Conservation (phyloP, 2,888 invertebrate genomes). For the Omphaloscelis lunosa region DNA sequence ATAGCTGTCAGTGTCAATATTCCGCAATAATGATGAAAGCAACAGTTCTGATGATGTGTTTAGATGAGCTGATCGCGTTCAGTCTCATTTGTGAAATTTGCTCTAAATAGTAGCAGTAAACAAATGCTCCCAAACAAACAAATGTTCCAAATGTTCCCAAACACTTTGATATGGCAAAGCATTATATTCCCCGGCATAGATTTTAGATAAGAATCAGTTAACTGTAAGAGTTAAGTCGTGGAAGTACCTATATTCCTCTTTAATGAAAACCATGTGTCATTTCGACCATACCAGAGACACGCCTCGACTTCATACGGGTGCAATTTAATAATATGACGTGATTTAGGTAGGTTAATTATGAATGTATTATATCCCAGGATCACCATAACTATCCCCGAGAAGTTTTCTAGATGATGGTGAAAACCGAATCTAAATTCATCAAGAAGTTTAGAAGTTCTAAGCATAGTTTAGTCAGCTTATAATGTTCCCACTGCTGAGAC, state of each 20-base stretch:
- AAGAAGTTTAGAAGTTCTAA: neutral
- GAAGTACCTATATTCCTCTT: slow-evolving; percentile 3
- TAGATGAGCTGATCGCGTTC: no score
- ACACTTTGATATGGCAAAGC: neutral
- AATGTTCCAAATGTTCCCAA: no score
- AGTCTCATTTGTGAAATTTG: no score
- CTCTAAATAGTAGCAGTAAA: no score
- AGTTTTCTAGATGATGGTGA: neutral
- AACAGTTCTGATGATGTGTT: no score
- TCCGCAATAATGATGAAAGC: no score
- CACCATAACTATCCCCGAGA: neutral
- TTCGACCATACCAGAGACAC: neutral
- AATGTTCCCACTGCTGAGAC: no score
- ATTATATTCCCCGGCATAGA: neutral
- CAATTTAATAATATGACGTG: slow-evolving; percentile 18
- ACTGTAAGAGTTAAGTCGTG: neutral
- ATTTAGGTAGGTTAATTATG: slow-evolving; percentile 34
- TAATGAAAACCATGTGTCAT: slow-evolving; percentile 42
- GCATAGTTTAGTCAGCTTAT: no score
- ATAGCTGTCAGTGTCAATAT: no score
- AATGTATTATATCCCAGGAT: neutral
- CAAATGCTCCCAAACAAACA: no score
- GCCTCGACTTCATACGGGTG: slow-evolving; percentile 7
- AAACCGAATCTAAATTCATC: neutral
- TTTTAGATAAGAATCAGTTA: neutral